Conservation (phyloP, 2,797 vertebrate species). For the Stomatorhinus walkeri region DNA sequence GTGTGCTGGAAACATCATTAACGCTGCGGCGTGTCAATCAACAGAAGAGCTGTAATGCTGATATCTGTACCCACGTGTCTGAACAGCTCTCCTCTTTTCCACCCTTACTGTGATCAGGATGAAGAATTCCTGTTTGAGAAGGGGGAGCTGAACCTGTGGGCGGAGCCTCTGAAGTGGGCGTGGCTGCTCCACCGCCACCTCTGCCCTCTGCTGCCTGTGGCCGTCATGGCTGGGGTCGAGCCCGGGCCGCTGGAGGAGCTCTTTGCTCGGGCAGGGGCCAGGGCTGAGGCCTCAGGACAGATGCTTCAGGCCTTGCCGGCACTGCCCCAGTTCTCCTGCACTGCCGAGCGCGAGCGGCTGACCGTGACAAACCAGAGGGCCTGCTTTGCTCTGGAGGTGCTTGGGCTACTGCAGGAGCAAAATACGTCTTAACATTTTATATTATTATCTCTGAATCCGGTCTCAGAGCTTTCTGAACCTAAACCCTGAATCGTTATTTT, state of each 20-base stretch:
- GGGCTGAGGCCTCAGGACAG: constrained; percentile 39
- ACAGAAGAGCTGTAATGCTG: neutral
- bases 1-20: neutral
- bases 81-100: neutral
- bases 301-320: constrained; percentile 60
- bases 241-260: constrained; percentile 43
- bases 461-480: neutral
- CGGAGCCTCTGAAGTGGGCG: constrained; percentile 72
- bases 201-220: constrained; percentile 35
- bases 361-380: constrained; percentile 63
- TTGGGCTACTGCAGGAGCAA: constrained; percentile 45
- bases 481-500: neutral
- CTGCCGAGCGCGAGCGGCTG: constrained; percentile 66
- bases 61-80: neutral
- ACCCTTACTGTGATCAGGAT: constrained; percentile 53
- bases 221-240: neutral
- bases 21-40: neutral
- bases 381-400: constrained; percentile 55
- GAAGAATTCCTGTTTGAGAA: constrained; percentile 89
- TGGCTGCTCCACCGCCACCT: constrained; percentile 69
- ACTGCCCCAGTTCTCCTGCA: constrained; percentile 72
- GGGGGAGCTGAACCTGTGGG: constrained; percentile 86
- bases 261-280: constrained; percentile 43
- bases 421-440: neutral
- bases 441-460: neutral